Evolutionary conservation across 1,140 invertebrate species (phyloP), one percentile per base, ranked within the genome.

Genomic region (Lasaia peninsularis): DNA sequence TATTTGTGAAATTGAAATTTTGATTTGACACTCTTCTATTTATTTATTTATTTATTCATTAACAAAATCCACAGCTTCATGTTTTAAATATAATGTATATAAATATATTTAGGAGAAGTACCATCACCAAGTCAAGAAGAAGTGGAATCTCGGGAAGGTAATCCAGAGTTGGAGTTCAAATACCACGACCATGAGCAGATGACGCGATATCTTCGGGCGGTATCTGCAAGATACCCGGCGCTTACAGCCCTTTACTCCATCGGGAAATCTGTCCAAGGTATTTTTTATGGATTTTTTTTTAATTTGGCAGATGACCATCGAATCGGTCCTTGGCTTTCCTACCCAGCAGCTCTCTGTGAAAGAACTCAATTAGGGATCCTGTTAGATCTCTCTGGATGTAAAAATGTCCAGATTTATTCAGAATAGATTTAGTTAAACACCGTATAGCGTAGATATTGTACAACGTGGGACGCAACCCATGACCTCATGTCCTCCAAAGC

Each of bases 121-220:
- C 56, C 68, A 6, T 67, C 74, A 11, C 72, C 70, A 2, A 78
- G 67, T 40, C 48, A 70, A 35, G 71, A 74, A n/a, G 75, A 84
- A 51, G 57, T 73, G 14, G 77, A 88, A 52, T 65, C 77, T 1
- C 67, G 85, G 6, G 84, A 89, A 20, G 67, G 56, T 21, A 75
- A 75, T 11, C 68, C 69, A 8, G 78, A 86, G 50, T 71, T 96
- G 60, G 94, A 95, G 54, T 98, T 96, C 85, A 92, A 93, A 12
- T 98, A 99, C 84, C 97, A 98, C 80, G 93, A 97, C 86, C 95
- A 97, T 75, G 94, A 96, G 5, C 92, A 95, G 66, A 92, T 99
- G 91, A 97, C 96, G 4, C 91, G 92, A 58, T 96, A 96, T 80
- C 86, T 99, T 20, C 91, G 95, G 44, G 91, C 93, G 1, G 94